These are phyloP conservation scores for Heterotilapia buettikoferi DNA, from an alignment of 2,113 vertebrate species.

Conservation along the genomic window DNA sequence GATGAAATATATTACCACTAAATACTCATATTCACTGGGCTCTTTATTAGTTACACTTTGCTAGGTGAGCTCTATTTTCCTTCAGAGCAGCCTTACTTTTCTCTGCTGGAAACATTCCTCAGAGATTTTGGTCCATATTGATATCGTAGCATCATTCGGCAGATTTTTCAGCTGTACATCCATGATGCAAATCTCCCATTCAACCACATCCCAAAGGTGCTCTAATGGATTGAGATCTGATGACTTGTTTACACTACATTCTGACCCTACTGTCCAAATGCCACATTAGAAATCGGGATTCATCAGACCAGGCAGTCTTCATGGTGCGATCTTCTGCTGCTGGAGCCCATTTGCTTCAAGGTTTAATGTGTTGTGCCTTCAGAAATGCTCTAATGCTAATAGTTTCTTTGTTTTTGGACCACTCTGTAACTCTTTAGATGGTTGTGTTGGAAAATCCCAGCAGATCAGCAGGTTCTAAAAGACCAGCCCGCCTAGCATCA, in stretches of 20 bases:
- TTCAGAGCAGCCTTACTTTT: background rate
- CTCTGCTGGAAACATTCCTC: background rate
- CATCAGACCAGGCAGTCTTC: background rate
- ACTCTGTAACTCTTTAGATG: background rate
- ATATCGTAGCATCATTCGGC: background rate
- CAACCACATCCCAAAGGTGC: background rate
- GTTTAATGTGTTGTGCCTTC: background rate
- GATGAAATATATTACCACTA: background rate
- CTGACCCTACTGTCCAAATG: background rate
- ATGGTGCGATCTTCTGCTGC: background rate
- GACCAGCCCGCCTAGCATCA: background rate
- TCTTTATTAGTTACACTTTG: background rate
- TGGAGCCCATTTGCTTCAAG: background rate
- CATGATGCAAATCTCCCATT: background rate
- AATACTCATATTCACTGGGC: background rate
- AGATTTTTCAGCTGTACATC: background rate
- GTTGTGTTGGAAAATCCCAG: background rate
- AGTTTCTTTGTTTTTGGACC: background rate
- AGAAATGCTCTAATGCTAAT: background rate
- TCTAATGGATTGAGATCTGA: background rate
- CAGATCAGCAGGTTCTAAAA: background rate
- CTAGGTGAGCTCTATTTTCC: background rate
- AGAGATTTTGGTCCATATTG: background rate
- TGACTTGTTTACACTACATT: background rate
- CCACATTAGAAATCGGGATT: background rate